Percentiles rank a stretch among this genome's conserved stretches.
These are phyloP conservation scores for Mormyrus lacerda DNA, from an alignment of 2,113 vertebrate genomes.

Conservation along the genomic window DNA sequence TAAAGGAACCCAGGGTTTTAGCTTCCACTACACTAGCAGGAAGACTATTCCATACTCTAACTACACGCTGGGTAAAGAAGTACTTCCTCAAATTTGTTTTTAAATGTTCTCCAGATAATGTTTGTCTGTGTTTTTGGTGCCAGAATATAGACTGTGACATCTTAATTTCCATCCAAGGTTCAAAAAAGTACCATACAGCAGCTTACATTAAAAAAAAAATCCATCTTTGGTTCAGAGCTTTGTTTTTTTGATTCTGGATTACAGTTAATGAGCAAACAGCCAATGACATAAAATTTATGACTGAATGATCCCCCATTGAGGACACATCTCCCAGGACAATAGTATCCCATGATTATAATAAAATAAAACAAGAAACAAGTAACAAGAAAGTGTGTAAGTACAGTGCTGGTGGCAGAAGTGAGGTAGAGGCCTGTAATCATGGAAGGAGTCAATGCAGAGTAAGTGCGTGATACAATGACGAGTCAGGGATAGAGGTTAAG, in stretches of 20 bases:
- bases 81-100: no score
- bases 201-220: not conserved
- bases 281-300: not conserved
- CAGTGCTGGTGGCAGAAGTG: not conserved
- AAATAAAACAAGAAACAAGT: not conserved
- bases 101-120: no score
- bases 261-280: not conserved
- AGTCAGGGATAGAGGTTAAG: not conserved
- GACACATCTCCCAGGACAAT: not conserved
- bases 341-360: not conserved
- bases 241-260: not conserved
- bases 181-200: not conserved
- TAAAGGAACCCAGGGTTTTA: no score
- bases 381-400: not conserved
- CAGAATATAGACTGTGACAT: not conserved
- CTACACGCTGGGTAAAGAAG: no score
- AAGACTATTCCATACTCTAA: no score
- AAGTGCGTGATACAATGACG: not conserved
- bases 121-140: not conserved
- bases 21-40: no score
- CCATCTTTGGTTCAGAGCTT: not conserved
- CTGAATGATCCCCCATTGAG: not conserved
- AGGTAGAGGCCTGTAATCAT: not conserved
- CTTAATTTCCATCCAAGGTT: not conserved
- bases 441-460: not conserved